phyloP scores from a whole-genome alignment of 2,888 invertebrate species.

The Stenichneumon culpator region DNA sequence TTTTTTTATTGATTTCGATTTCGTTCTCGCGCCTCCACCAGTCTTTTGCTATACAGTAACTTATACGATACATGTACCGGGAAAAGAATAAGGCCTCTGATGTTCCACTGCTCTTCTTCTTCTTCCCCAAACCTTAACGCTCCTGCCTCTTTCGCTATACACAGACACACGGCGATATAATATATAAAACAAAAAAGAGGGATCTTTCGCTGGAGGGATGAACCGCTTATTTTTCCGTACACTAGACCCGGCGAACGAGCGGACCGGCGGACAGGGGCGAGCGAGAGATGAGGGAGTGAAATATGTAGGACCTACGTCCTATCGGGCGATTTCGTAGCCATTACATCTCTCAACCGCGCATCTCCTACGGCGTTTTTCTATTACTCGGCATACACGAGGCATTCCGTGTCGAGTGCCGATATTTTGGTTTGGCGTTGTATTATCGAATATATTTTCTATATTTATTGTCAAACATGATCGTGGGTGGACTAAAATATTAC shows the following conservation, averaged over 20 bases:
- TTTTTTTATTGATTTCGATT: constrained; percentile 83
- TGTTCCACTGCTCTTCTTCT: constrained; percentile 31
- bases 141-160: background rate
- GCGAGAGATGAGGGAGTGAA: constrained; percentile 45
- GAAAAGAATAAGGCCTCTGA: constrained; percentile 34
- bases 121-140: background rate
- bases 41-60: background rate
- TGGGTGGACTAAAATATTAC: no score
- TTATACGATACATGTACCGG: constrained; percentile 1
- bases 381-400: constrained; percentile 15
- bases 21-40: constrained; percentile 50
- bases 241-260: background rate
- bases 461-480: background rate
- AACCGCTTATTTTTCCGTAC: constrained; percentile 33
- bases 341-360: constrained; percentile 51
- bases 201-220: constrained; percentile 24
- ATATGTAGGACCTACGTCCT: constrained; percentile 47
- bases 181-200: constrained; percentile 28
- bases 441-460: background rate
- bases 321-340: constrained; percentile 52
- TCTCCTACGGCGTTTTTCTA: constrained; percentile 41
- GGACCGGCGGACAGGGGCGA: constrained; percentile 18
- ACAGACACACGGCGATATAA: constrained; percentile 22
- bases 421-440: background rate
- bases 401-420: background rate